Conservation (phyloP, 23 tunicate species). For the Halocynthia roretzi region DNA sequence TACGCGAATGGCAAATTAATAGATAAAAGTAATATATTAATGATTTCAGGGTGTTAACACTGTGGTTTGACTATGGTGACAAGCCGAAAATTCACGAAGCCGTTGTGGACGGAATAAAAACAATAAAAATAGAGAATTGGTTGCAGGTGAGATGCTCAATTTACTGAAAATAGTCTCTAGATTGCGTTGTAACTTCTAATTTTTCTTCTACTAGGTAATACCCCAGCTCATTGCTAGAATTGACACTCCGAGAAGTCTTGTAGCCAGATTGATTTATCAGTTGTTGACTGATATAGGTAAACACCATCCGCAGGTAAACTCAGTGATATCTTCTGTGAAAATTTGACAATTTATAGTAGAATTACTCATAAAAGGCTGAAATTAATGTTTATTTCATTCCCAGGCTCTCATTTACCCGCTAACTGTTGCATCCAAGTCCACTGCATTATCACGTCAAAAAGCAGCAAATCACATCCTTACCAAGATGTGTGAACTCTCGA, state of each 20-base stretch:
- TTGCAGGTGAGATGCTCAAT: slow-evolving; percentile 51
- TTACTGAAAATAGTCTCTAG: background rate
- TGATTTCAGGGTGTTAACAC: slow-evolving; percentile 48
- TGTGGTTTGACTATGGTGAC: slow-evolving; percentile 94
- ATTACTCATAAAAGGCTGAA: background rate
- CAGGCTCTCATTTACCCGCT: slow-evolving; percentile 90
- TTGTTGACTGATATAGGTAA: slow-evolving; percentile 74
- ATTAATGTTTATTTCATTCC: background rate
- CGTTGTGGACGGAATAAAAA: slow-evolving; percentile 76
- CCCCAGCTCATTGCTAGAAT: slow-evolving; percentile 92
- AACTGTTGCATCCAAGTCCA: slow-evolving; percentile 90
- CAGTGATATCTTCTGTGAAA: too few species aligned
- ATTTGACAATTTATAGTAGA: background rate
- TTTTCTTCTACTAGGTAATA: slow-evolving; percentile 46
- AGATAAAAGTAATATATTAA: too few species aligned
- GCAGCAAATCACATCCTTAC: slow-evolving; percentile 76
- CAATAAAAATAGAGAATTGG: slow-evolving; percentile 91
- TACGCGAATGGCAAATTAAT: background rate
- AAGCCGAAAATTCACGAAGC: slow-evolving; percentile 33
- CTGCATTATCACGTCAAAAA: slow-evolving; percentile 40
- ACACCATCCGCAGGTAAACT: slow-evolving; percentile 81
- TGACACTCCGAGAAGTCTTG: slow-evolving; percentile 60
- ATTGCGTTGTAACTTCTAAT: background rate
- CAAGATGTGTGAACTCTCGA: slow-evolving; percentile 88
- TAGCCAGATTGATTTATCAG: slow-evolving; percentile 61